A percentile compares a stretch with the other conserved stretches of the same genome.
Conservation (phyloP, 1,140 invertebrate genomes). For the Scaptodrosophila lebanonensis region DNA sequence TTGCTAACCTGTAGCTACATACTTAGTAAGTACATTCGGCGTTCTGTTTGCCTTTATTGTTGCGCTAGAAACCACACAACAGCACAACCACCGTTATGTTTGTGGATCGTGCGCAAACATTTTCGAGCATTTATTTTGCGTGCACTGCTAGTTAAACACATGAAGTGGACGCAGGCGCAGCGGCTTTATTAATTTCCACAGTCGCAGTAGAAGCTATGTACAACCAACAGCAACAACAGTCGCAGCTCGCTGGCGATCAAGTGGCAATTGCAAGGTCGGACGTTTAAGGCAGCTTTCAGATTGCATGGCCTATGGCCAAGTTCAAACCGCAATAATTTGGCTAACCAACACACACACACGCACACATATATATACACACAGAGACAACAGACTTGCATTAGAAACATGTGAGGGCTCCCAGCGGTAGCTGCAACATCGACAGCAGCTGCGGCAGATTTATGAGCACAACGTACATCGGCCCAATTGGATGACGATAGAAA, state of each 20-base stretch:
- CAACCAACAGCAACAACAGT: no score
- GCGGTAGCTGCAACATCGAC: no score
- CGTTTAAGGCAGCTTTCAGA: conserved; percentile 18
- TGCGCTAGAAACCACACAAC: no score
- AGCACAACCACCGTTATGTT: conserved; percentile 68
- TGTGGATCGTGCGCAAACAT: conserved; percentile 46
- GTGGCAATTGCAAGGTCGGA: conserved; percentile 51
- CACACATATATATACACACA: not conserved
- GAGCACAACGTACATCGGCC: conserved; percentile 41
- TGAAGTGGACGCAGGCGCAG: no score
- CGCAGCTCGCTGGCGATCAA: not conserved
- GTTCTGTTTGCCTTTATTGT: conserved; percentile 47
- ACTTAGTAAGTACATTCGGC: conserved; percentile 53
- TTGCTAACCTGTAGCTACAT: no score
- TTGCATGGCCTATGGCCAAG: conserved; percentile 26
- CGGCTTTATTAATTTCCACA: no score
- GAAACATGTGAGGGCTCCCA: conserved; percentile 39
- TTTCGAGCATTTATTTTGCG: no score
- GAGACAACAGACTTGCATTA: no score
- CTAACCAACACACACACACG: conserved; percentile 19
- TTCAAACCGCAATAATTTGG: conserved; percentile 49
- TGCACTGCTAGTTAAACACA: no score
- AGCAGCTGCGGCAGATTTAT: conserved; percentile 49
- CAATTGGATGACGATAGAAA: conserved; percentile 20
- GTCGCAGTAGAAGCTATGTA: no score